phyloP scores from a whole-genome alignment of 2,888 invertebrate species.

The Eulithis prunata region DNA sequence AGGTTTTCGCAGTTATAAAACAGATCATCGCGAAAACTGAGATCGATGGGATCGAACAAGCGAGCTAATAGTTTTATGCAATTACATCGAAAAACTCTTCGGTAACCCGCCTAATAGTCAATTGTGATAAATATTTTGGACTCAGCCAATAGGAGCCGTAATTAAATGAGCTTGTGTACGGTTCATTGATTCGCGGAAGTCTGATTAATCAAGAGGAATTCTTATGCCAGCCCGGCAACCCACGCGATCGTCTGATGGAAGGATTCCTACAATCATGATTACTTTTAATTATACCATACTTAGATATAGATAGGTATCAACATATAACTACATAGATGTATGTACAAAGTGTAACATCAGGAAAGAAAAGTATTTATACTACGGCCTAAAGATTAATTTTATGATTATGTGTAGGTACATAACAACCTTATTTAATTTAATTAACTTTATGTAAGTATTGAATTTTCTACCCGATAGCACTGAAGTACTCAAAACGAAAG shows the following conservation, averaged over 20 bases:
- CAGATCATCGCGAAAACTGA: too few species aligned
- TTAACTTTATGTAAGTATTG: too few species aligned
- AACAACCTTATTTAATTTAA: too few species aligned
- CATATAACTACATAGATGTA: too few species aligned
- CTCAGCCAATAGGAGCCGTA: constrained; percentile 28
- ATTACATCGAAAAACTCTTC: constrained; percentile 54
- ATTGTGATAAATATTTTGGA: constrained; percentile 46
- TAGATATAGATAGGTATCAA: too few species aligned
- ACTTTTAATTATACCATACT: neutral
- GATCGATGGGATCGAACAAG: constrained; percentile 41
- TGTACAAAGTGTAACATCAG: too few species aligned
- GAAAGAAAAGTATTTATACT: too few species aligned
- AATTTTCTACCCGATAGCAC: too few species aligned
- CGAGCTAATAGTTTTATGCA: constrained; percentile 52
- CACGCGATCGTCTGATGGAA: constrained; percentile 24
- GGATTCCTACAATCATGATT: constrained; percentile 19
- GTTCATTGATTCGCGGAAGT: constrained; percentile 39
- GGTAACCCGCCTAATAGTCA: constrained; percentile 51
- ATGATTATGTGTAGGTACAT: too few species aligned
- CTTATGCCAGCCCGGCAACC: constrained; percentile 17
- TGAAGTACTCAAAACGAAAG: too few species aligned
- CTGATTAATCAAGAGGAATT: constrained; percentile 32
- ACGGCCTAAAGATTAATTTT: too few species aligned
- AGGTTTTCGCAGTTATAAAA: too few species aligned
- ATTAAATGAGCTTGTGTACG: constrained; percentile 35